These are phyloP conservation scores for Lasioglossum baleicum DNA, from an alignment of 1,140 invertebrate genomes.

Conservation along the genomic window DNA sequence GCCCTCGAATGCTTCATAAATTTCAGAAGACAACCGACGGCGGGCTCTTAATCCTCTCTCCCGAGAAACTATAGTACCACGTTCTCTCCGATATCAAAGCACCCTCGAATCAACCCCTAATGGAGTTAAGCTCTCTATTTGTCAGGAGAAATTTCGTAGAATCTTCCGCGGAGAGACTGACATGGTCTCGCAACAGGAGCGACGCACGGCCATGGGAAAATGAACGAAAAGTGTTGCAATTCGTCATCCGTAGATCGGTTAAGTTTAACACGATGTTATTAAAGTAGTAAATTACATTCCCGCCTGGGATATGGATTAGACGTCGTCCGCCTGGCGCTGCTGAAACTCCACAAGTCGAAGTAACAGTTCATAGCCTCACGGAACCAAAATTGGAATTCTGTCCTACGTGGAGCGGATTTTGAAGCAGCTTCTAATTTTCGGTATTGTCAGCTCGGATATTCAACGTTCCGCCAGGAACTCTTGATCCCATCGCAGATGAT, in stretches of 20 bases:
- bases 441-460: too few relatives aligned
- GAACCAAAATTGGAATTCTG: neutral
- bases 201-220: too few relatives aligned
- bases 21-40: too few relatives aligned
- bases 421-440: too few relatives aligned
- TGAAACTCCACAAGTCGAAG: neutral
- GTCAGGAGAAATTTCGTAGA: neutral
- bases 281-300: slow-evolving; percentile 6
- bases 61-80: too few relatives aligned
- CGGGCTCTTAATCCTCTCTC: too few relatives aligned
- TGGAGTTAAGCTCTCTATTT: neutral
- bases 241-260: neutral
- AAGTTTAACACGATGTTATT: neutral
- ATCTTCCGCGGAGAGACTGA: neutral
- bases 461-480: too few relatives aligned
- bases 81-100: too few relatives aligned
- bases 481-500: too few relatives aligned
- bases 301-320: neutral
- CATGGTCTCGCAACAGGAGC: neutral
- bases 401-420: neutral
- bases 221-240: neutral
- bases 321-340: neutral
- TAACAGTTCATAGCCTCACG: neutral
- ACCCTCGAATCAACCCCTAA: neutral
- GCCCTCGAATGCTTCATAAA: too few relatives aligned